A percentile compares a stretch with the other conserved stretches of the same genome.
Evolutionary conservation across 23 tunicate genomes (phyloP).

Genomic region (Halocynthia aurantium): DNA sequence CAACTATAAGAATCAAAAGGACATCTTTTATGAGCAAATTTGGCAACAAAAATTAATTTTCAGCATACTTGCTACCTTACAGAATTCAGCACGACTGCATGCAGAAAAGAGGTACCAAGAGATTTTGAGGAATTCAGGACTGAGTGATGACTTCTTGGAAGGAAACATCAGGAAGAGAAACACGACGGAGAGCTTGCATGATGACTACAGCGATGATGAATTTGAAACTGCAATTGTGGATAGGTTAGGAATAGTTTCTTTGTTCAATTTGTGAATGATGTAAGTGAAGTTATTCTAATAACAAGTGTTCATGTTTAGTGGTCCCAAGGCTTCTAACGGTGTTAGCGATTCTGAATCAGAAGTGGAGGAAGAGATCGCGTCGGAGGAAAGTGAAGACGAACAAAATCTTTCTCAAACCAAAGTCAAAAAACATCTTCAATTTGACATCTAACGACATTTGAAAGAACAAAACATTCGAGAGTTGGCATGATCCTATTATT

Average conservation of each 20-base stretch:
- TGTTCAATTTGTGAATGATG: background rate
- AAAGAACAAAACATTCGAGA: too few relatives aligned
- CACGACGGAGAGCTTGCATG: background rate
- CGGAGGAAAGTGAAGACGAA: slow-evolving; percentile 1
- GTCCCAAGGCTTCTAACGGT: too few relatives aligned
- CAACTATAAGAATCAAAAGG: too few relatives aligned
- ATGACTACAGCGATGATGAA: slow-evolving; percentile 30
- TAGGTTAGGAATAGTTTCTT: background rate
- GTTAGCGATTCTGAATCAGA: slow-evolving; percentile 10
- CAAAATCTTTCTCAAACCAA: background rate
- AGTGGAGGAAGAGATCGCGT: slow-evolving; percentile 7
- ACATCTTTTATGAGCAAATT: too few relatives aligned
- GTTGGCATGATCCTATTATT: too few relatives aligned
- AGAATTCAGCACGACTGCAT: slow-evolving; percentile 71
- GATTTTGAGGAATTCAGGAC: slow-evolving; percentile 68
- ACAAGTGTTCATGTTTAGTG: too few relatives aligned
- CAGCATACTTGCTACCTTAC: background rate
- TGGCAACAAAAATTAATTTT: too few relatives aligned
- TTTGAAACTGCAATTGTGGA: slow-evolving; percentile 10
- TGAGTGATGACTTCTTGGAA: slow-evolving; percentile 56
- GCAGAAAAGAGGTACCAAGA: slow-evolving; percentile 76
- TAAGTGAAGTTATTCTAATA: too few relatives aligned
- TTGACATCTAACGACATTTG: slow-evolving; percentile 3
- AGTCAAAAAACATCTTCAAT: slow-evolving; percentile 17
- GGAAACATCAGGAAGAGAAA: slow-evolving; percentile 1